phyloP scores from a whole-genome alignment of 2,888 invertebrate species.

The Lordiphosa fenestrarum region DNA sequence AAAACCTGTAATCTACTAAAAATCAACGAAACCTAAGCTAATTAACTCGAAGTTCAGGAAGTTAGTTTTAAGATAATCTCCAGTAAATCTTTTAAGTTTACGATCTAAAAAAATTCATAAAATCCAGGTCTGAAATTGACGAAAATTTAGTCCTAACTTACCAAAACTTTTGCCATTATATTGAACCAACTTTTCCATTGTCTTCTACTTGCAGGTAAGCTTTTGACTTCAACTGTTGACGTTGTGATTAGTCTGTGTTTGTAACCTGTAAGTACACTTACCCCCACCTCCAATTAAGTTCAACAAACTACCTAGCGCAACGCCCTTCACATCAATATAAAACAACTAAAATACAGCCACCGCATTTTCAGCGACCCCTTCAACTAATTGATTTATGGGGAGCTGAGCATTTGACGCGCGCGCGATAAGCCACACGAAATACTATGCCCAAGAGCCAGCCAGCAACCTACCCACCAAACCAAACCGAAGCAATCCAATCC shows the following conservation, averaged over 20 bases:
- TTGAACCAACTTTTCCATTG: not conserved
- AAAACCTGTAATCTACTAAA: too few species aligned
- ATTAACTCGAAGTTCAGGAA: too few species aligned
- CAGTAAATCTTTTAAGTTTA: too few species aligned
- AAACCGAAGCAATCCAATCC: slow-evolving; percentile 10
- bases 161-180: too few species aligned
- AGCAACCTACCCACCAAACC: slow-evolving; percentile 1
- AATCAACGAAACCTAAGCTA: too few species aligned
- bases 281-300: slow-evolving; percentile 25
- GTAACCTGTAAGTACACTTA: slow-evolving; percentile 12
- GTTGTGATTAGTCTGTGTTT: not conserved
- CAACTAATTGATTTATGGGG: slow-evolving; percentile 62
- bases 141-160: too few species aligned
- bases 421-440: slow-evolving; percentile 61
- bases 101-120: too few species aligned
- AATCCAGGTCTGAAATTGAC: too few species aligned
- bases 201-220: slow-evolving; percentile 12
- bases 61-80: too few species aligned
- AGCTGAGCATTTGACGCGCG: slow-evolving; percentile 41
- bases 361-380: slow-evolving; percentile 7
- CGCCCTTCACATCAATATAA: slow-evolving; percentile 17
- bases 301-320: slow-evolving; percentile 15
- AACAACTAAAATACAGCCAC: not conserved
- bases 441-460: slow-evolving; percentile 34
- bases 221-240: not conserved